These are phyloP conservation scores for Alloplasta piceator DNA, from an alignment of 2,888 invertebrate species.

Conservation along the genomic window DNA sequence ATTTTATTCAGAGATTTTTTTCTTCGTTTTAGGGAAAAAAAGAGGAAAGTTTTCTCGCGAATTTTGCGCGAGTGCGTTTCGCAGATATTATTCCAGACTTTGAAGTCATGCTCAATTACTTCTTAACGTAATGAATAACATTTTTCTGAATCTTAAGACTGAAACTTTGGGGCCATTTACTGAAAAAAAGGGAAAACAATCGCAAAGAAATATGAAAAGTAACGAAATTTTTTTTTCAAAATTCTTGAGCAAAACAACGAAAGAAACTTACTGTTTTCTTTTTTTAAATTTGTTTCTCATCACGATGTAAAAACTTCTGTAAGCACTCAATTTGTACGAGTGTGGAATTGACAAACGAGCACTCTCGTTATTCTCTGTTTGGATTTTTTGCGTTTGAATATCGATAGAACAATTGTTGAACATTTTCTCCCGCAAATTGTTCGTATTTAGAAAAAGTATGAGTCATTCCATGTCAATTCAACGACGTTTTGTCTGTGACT, in stretches of 20 bases:
- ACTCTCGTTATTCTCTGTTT: conserved; percentile 40
- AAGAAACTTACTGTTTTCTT: no score
- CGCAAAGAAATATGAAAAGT: no score
- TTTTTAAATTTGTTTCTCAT: no score
- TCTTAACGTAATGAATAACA: conserved; percentile 66
- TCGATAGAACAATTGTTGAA: conserved; percentile 37
- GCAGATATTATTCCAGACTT: conserved; percentile 62
- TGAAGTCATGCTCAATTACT: conserved; percentile 74
- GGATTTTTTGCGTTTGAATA: conserved; percentile 37
- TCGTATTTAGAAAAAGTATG: no score
- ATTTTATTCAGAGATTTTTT: conserved; percentile 31
- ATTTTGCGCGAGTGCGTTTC: conserved; percentile 35
- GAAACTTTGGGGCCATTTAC: conserved; percentile 80
- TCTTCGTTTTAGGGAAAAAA: conserved; percentile 35
- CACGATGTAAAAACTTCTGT: no score
- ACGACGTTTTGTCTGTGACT: no score
- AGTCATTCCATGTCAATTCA: no score
- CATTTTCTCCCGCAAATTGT: conserved; percentile 31
- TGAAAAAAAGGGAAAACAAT: conserved; percentile 19
- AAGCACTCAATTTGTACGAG: conserved; percentile 32
- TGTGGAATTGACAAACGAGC: conserved; percentile 37
- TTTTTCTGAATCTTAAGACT: conserved; percentile 76
- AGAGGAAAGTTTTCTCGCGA: conserved; percentile 27
- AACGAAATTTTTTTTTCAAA: conserved; percentile 68
- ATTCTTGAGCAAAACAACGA: conserved; percentile 59